Evolutionary conservation across 2,113 vertebrate species (phyloP).

Genomic region (Percina caprodes): DNA sequence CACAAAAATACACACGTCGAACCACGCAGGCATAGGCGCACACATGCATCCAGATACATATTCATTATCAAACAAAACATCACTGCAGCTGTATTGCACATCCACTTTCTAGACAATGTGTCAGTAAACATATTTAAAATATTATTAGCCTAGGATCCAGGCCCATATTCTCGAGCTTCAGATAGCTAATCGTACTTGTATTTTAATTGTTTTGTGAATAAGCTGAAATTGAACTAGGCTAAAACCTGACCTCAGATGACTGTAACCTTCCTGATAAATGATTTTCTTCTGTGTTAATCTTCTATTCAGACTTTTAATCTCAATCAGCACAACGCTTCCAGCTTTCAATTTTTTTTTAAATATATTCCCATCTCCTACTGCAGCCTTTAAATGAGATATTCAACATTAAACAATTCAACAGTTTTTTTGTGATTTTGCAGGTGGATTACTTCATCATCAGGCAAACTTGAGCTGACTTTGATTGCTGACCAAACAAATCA

Average conservation of each 20-base stretch:
- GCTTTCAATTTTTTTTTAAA: slow-evolving; percentile 10
- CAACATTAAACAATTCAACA: slow-evolving; percentile 16
- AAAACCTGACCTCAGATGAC: background rate
- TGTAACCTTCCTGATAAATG: background rate
- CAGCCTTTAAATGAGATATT: slow-evolving; percentile 10
- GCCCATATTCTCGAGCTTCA: no score
- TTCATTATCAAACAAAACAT: background rate
- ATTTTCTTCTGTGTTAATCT: background rate
- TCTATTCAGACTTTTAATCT: background rate
- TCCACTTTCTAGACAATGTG: no score
- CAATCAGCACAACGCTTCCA: background rate
- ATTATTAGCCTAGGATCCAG: no score
- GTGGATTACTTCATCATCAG: background rate
- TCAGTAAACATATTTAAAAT: no score
- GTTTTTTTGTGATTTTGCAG: background rate
- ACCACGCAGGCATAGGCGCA: slow-evolving; percentile 7
- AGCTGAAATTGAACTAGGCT: no score
- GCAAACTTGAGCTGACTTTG: slow-evolving; percentile 4
- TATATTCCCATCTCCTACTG: background rate
- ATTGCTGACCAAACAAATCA: slow-evolving; percentile 22
- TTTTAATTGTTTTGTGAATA: no score
- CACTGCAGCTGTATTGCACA: no score
- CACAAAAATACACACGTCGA: background rate
- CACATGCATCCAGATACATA: slow-evolving; percentile 1
- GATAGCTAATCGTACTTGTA: no score